These are phyloP conservation scores for Reticulitermes lucifugus DNA, from an alignment of 2,888 invertebrate genomes.

Conservation along the genomic window DNA sequence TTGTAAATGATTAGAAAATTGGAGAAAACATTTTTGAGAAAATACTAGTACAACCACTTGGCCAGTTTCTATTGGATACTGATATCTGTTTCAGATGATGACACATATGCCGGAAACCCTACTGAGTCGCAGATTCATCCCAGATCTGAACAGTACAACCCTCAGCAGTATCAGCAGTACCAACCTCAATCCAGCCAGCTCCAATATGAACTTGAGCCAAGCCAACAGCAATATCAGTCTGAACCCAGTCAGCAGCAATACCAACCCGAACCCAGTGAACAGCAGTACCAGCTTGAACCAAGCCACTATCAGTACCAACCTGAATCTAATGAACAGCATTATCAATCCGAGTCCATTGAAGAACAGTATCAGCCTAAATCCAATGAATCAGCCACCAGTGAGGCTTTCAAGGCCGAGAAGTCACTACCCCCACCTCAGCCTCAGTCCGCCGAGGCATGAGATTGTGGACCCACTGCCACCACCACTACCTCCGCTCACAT, in stretches of 20 bases:
- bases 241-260: slow-evolving; percentile 13
- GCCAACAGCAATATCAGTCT: slow-evolving; percentile 22
- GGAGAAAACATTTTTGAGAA: too few relatives aligned
- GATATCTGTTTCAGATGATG: slow-evolving; percentile 42
- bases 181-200: not conserved
- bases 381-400: not conserved
- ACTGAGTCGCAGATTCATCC: slow-evolving; percentile 38
- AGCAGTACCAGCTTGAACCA: not conserved
- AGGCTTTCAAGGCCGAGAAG: not conserved
- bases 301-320: slow-evolving; percentile 8
- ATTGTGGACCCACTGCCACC: slow-evolving; percentile 38
- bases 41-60: too few relatives aligned
- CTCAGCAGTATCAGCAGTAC: slow-evolving; percentile 30
- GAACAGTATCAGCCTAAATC: slow-evolving; percentile 25
- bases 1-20: too few relatives aligned
- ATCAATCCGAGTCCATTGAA: not conserved
- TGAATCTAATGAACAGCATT: slow-evolving; percentile 23
- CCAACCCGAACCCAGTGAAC: not conserved
- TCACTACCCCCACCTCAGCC: slow-evolving; percentile 35
- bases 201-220: not conserved
- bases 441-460: slow-evolving; percentile 46
- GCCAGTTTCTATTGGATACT: too few relatives aligned
- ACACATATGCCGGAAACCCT: slow-evolving; percentile 46
- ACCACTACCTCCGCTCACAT: slow-evolving; percentile 50
- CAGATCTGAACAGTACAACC: slow-evolving; percentile 44